Evolutionary conservation across 1,140 invertebrate species (phyloP).

Genomic region (Stenopsyche tienmushanensis): DNA sequence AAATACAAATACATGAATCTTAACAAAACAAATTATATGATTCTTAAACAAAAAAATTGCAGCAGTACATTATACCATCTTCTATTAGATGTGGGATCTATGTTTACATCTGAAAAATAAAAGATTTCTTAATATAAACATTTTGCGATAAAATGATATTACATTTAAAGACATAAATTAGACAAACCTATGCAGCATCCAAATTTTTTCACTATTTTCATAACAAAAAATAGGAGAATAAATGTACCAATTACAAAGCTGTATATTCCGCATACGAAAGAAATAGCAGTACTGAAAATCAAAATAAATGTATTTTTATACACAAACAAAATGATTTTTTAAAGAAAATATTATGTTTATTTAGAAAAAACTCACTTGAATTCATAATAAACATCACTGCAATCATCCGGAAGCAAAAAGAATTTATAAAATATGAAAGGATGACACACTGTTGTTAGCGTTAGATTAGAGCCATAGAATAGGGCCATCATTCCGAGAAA

Average conservation of each 20-base stretch:
- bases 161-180: no score
- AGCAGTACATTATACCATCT: no score
- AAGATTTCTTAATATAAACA: no score
- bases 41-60: no score
- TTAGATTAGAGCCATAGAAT: conserved; percentile 67
- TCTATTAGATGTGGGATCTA: no score
- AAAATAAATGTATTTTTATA: conserved; percentile 15
- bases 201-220: conserved; percentile 17
- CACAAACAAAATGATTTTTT: conserved; percentile 1
- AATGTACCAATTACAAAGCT: conserved; percentile 26
- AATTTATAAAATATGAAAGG: conserved; percentile 63
- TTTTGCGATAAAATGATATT: no score
- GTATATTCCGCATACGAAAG: conserved; percentile 37
- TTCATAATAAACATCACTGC: conserved; percentile 68
- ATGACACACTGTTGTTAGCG: conserved; percentile 70
- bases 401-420: conserved; percentile 69
- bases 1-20: no score
- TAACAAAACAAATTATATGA: no score
- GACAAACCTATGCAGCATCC: conserved; percentile 18
- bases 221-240: conserved; percentile 31
- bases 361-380: conserved; percentile 57
- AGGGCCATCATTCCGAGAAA: conserved; percentile 61
- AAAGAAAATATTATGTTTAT: conserved; percentile 19
- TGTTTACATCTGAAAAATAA: no score
- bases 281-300: conserved; percentile 34